A percentile compares a stretch with the other conserved stretches of the same genome.
phyloP scores from a whole-genome alignment of 1,140 invertebrate species.

The Eurytemora carolleeae region DNA sequence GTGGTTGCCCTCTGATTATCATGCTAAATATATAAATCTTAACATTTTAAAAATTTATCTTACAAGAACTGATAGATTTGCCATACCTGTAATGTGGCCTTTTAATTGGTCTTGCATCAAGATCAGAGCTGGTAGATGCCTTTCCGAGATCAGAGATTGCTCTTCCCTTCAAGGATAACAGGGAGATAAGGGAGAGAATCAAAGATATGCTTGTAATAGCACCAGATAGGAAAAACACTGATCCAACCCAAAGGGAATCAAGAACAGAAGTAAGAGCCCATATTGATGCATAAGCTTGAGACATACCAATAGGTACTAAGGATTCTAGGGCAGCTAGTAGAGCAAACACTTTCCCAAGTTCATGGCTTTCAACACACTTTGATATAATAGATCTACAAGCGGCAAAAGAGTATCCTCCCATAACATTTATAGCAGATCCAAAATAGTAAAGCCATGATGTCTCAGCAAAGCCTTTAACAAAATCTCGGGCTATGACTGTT shows the following conservation, averaged over 20 bases:
- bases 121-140: no score
- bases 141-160: neutral
- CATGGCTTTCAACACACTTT: neutral
- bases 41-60: no score
- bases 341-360: neutral
- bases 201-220: neutral
- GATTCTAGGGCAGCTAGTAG: neutral
- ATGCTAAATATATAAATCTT: no score
- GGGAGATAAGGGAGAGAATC: neutral
- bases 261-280: neutral
- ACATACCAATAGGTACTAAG: neutral
- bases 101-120: no score
- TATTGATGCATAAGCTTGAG: neutral
- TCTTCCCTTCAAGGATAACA: neutral
- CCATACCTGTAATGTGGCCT: no score
- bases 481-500: neutral
- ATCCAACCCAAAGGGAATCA: neutral
- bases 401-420: neutral
- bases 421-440: neutral
- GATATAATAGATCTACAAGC: neutral
- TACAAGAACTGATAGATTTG: no score
- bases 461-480: neutral
- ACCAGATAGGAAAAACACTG: neutral
- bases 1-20: no score
- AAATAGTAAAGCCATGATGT: neutral